Evolutionary conservation across 2,797 vertebrate species (phyloP).

Genomic region (Betta splendens): DNA sequence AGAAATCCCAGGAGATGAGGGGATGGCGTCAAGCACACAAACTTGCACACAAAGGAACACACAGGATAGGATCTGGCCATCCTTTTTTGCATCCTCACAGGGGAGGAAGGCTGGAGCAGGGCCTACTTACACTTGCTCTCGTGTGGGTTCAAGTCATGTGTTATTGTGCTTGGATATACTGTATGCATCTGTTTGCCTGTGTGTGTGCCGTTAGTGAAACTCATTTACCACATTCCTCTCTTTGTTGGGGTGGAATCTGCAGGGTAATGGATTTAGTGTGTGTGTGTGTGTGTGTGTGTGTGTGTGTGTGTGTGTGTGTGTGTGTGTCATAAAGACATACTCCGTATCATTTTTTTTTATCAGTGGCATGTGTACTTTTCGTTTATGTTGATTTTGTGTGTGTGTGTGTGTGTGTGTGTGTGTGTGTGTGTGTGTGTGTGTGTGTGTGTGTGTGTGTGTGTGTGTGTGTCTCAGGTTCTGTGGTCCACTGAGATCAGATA

Average conservation of each 20-base stretch:
- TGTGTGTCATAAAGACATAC: too few relatives aligned
- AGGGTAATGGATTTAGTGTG: constrained; percentile 74
- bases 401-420: constrained; percentile 23
- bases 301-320: constrained; percentile 36
- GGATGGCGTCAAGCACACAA: constrained; percentile 54
- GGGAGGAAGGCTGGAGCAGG: constrained; percentile 57
- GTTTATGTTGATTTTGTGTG: constrained; percentile 64
- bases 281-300: constrained; percentile 64
- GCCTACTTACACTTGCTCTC: constrained; percentile 64
- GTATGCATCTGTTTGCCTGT: constrained; percentile 43
- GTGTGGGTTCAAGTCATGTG: constrained; percentile 52
- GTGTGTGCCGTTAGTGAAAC: constrained; percentile 65
- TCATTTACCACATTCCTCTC: constrained; percentile 69
- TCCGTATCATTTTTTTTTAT: constrained; percentile 52
- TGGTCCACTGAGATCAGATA: constrained; percentile 83
- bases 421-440: constrained; percentile 37
- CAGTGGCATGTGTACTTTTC: constrained; percentile 51
- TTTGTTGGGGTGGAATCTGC: constrained; percentile 77
- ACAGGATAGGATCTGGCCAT: constrained; percentile 68
- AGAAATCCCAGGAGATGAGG: constrained; percentile 66
- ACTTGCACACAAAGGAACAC: constrained; percentile 47
- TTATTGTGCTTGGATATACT: constrained; percentile 43
- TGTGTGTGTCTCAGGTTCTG: constrained; percentile 77
- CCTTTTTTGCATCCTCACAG: constrained; percentile 43
- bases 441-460: constrained; percentile 37